These are phyloP conservation scores for Gorsachius goisagi DNA, from an alignment of 2,113 vertebrate genomes.

Conservation along the genomic window DNA sequence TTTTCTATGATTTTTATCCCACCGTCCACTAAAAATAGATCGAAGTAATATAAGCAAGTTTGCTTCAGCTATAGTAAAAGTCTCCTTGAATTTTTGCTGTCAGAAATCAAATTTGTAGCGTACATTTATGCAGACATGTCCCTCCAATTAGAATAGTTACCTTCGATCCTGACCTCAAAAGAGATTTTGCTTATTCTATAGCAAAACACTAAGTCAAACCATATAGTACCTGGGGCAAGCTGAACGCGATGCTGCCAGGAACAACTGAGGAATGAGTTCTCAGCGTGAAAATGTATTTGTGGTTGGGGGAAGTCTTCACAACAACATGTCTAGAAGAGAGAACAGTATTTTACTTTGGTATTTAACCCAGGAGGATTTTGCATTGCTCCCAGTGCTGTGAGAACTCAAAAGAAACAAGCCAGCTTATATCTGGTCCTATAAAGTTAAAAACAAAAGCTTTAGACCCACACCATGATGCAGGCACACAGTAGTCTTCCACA, in stretches of 20 bases:
- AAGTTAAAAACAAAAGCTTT: background rate
- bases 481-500: background rate
- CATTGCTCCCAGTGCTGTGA: background rate
- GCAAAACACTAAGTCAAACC: background rate
- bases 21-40: background rate
- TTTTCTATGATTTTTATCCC: background rate
- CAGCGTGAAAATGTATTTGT: conserved; percentile 90
- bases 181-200: background rate
- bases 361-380: background rate
- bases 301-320: conserved; percentile 86
- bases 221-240: conserved; percentile 87
- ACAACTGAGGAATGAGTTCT: conserved; percentile 82
- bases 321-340: conserved; percentile 82
- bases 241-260: conserved; percentile 88
- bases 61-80: background rate
- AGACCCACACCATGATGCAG: rapidly evolving
- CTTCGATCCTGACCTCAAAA: background rate
- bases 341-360: background rate
- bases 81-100: background rate
- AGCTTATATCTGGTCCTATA: background rate
- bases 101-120: background rate
- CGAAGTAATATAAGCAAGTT: background rate
- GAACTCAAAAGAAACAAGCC: background rate
- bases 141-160: background rate
- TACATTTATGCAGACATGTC: background rate